Evolutionary conservation across 2,113 vertebrate genomes (phyloP).

Genomic region (Halichoerus grypus): DNA sequence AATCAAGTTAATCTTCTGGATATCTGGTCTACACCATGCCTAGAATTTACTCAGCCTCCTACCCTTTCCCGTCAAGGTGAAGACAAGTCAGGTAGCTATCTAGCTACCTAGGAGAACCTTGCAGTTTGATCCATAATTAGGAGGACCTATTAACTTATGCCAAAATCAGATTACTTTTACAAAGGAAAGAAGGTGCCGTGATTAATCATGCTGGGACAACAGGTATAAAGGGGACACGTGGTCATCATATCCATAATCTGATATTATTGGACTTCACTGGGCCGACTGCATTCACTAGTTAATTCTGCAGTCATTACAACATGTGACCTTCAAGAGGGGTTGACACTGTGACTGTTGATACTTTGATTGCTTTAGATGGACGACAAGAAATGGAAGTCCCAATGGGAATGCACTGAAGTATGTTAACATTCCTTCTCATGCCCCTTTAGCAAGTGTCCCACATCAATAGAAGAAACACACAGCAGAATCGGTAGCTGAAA

Average conservation of each 20-base stretch:
- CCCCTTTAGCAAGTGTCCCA: neutral
- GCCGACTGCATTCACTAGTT: neutral
- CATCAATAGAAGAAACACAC: conserved; percentile 38
- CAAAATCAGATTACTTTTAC: neutral
- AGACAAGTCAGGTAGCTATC: neutral
- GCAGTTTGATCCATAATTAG: neutral
- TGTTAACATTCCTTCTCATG: neutral
- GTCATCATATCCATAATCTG: neutral
- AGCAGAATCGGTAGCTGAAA: conserved; percentile 64
- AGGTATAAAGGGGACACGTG: neutral
- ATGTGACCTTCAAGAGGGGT: neutral
- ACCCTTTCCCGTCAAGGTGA: neutral
- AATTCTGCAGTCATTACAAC: neutral
- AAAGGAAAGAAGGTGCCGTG: neutral
- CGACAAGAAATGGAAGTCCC: neutral
- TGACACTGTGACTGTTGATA: neutral
- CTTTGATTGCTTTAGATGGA: no score
- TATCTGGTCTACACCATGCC: neutral
- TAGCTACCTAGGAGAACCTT: neutral
- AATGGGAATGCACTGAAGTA: neutral
- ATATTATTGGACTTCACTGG: neutral
- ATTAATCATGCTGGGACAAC: neutral
- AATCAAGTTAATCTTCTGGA: neutral
- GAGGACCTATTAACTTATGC: neutral
- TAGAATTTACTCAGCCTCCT: neutral